Percentiles rank a stretch among this genome's conserved stretches.
Evolutionary conservation across 2,888 invertebrate species (phyloP).

Genomic region (Morpho achilles): DNA sequence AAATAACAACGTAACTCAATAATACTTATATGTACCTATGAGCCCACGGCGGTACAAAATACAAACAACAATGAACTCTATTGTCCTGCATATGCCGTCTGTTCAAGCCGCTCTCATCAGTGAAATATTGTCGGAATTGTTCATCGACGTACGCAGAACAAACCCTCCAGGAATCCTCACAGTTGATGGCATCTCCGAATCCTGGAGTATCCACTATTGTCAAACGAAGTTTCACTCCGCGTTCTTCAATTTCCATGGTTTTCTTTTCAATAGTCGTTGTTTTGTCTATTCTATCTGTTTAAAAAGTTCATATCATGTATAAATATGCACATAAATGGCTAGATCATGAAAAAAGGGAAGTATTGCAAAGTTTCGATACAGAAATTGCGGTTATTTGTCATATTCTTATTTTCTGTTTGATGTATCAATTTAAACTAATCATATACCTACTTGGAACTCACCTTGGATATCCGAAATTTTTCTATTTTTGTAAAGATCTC

Average conservation of each 20-base stretch:
- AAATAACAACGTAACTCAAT: too few species aligned
- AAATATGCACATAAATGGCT: too few species aligned
- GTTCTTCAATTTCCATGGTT: constrained; percentile 97
- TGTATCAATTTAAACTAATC: too few species aligned
- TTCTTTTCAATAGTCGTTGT: constrained; percentile 86
- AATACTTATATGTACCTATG: constrained; percentile 84
- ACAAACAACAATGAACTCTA: constrained; percentile 96
- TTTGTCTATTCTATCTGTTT: constrained; percentile 81
- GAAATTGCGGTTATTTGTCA: too few species aligned
- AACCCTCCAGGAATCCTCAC: constrained; percentile 95
- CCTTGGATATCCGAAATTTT: constrained; percentile 85
- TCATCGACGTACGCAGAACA: constrained; percentile 96
- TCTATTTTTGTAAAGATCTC: constrained; percentile 94
- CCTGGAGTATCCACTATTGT: constrained; percentile 98
- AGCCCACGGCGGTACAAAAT: constrained; percentile 97
- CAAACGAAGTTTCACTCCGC: constrained; percentile 92
- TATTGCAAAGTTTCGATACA: too few species aligned
- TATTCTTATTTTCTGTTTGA: too few species aligned
- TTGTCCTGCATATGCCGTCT: constrained; percentile 97
- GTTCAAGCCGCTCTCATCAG: constrained; percentile 96
- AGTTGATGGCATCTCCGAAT: constrained; percentile 95
- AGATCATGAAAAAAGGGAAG: too few species aligned
- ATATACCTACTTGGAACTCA: constrained; percentile 37
- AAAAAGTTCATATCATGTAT: not conserved
- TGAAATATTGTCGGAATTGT: constrained; percentile 90